phyloP scores from a whole-genome alignment of 2,888 invertebrate species.

The Drosophila monieri region DNA sequence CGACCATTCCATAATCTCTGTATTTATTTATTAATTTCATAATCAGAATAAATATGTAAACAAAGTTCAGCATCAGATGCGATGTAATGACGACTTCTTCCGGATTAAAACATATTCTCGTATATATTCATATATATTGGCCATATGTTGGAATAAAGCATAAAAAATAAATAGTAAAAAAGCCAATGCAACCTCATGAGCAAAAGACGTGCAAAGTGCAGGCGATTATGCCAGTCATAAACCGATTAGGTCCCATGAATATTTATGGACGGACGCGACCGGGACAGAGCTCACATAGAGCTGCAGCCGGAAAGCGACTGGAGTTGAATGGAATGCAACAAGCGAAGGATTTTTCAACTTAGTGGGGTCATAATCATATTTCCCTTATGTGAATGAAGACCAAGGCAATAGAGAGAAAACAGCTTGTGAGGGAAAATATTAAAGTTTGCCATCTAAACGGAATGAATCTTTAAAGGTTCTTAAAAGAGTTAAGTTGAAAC shows the following conservation, averaged over 20 bases:
- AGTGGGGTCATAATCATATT: constrained; percentile 43
- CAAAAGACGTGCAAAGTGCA: constrained; percentile 58
- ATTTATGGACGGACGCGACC: constrained; percentile 57
- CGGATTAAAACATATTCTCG: constrained; percentile 1
- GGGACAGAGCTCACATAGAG: constrained; percentile 7
- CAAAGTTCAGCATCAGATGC: no score
- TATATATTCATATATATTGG: constrained; percentile 36
- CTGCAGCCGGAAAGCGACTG: constrained; percentile 23
- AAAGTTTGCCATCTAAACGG: background rate
- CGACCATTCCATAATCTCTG: background rate
- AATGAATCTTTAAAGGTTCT: background rate
- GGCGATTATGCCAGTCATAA: constrained; percentile 63
- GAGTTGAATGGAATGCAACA: constrained; percentile 54
- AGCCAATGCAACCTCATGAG: constrained; percentile 47
- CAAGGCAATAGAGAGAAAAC: constrained; percentile 8
- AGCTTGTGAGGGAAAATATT: background rate
- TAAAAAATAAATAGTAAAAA: constrained; percentile 12
- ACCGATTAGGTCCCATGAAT: constrained; percentile 73
- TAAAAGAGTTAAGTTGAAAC: background rate
- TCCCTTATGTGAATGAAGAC: constrained; percentile 29
- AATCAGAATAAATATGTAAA: no score
- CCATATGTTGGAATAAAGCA: constrained; percentile 19
- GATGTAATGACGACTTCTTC: no score
- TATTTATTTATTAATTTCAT: background rate
- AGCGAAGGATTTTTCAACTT: constrained; percentile 33